Conservation (phyloP, 2,113 vertebrate genomes). For the Physeter macrocephalus region DNA sequence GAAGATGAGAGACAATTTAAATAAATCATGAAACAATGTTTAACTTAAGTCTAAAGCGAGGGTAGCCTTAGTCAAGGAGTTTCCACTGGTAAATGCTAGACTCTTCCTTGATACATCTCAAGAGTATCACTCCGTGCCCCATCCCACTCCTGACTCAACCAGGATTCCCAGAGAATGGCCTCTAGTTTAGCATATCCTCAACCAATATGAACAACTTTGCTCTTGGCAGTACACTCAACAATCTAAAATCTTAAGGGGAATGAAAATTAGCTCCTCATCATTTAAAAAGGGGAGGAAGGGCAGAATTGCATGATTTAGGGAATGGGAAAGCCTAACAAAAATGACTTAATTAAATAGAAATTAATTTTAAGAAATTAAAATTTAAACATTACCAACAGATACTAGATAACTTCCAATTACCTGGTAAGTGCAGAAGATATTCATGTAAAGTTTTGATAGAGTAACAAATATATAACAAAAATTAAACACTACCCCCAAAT, state of each 20-base stretch:
- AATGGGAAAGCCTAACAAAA: not conserved
- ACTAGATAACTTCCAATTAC: not conserved
- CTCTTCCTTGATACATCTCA: not conserved
- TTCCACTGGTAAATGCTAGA: not conserved
- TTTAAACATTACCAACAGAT: not conserved
- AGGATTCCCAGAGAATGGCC: not conserved
- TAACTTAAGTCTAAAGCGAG: not conserved
- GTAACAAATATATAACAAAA: constrained; percentile 5
- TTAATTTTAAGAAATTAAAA: not conserved
- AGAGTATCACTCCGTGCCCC: not conserved
- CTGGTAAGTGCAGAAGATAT: not conserved
- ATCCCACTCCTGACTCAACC: not conserved
- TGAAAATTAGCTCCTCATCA: not conserved
- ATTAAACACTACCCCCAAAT: not conserved
- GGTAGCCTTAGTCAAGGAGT: not conserved
- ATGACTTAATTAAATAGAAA: not conserved
- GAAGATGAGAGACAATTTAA: not conserved
- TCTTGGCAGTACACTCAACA: not conserved
- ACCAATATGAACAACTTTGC: not conserved
- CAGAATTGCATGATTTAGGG: not conserved
- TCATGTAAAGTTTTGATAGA: not conserved
- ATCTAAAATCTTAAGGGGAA: not conserved
- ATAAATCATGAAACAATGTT: not conserved
- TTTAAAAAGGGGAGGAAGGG: not conserved
- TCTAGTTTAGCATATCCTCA: not conserved